Evolutionary conservation across 2,797 vertebrate genomes (phyloP).

Genomic region (Gymnocypris eckloni): DNA sequence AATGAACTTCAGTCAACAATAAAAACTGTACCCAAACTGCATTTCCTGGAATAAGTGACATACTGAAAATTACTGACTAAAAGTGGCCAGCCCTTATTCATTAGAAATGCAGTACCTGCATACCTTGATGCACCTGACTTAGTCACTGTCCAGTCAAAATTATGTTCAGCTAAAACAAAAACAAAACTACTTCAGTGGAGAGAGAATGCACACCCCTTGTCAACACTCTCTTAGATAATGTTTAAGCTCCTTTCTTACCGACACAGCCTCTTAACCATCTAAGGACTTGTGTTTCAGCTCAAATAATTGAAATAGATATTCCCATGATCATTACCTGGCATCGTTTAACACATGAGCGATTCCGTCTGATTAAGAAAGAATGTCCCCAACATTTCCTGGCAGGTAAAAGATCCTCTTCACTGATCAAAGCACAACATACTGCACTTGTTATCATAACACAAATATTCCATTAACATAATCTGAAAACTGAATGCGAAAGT

Average conservation of each 20-base stretch:
- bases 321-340: conserved; percentile 15
- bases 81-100: not conserved
- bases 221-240: not conserved
- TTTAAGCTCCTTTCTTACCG: not conserved
- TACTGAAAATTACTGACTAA: conserved; percentile 9
- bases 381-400: not conserved
- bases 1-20: not conserved
- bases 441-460: not conserved
- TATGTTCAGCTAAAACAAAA: conserved; percentile 4
- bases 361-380: not conserved
- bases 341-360: not conserved
- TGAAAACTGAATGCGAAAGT: not conserved
- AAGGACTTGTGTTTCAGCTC: not conserved
- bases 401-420: not conserved
- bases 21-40: conserved; percentile 3
- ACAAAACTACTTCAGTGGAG: not conserved
- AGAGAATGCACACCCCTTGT: not conserved
- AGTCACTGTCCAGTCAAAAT: not conserved
- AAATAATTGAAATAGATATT: not conserved
- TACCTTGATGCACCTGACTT: not conserved
- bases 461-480: conserved; percentile 8
- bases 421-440: conserved; percentile 3
- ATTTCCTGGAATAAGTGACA: conserved; percentile 9
- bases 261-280: not conserved
- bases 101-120: conserved; percentile 16